Base-by-base conservation (phyloP, 2,888 invertebrate species). In the Amiota minor region DNA sequence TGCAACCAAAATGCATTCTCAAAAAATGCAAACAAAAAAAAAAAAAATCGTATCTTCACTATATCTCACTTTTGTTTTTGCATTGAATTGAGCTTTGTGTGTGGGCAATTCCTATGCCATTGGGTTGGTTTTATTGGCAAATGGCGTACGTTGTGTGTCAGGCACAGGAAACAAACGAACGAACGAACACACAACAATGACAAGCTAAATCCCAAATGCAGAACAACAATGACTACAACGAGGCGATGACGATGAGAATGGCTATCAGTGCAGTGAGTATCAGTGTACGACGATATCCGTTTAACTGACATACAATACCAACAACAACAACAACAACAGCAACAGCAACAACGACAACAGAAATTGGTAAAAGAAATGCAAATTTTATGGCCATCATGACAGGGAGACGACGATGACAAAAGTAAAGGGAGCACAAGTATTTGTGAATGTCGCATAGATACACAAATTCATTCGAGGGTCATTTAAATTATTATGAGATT, bases 261-360 rank as follows among this genome's bases (percentile, higher is more conserved):
- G 35, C 35, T 35, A 35, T 35, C 35, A 12, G 20, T 50, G 23
- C 23, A 14, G 10, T 12, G 50, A 50, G 53, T 35, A 68, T 12
- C 67, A n/a, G n/a, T 18, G 45, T 50, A 50, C 67, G 23, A 11
- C 23, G 50, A 68, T 47, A 68, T 68, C 67, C 67, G 67, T 68
- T 68, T 68, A 53, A 50, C 67, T 53, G 50, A 53, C 50, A 68
- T 18, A 53, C 53, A 68, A 68, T 68, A 50, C 50, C 67, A 68
- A 35, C 35, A 35, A 35, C 35, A 35, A 35, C 35, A 35, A 35
- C 23, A 23, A 23, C 23, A 35, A 35, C 35, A 35, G 6, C 23
- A 23, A 23, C 23, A 23, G 23, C 23, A 23, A 23, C 23, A 23
- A 3, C 35, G 35, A 35, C 35, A 35, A 35, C 35, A 35, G 35